Conservation (phyloP, 2,888 invertebrate genomes). For the Sericinus montela region DNA sequence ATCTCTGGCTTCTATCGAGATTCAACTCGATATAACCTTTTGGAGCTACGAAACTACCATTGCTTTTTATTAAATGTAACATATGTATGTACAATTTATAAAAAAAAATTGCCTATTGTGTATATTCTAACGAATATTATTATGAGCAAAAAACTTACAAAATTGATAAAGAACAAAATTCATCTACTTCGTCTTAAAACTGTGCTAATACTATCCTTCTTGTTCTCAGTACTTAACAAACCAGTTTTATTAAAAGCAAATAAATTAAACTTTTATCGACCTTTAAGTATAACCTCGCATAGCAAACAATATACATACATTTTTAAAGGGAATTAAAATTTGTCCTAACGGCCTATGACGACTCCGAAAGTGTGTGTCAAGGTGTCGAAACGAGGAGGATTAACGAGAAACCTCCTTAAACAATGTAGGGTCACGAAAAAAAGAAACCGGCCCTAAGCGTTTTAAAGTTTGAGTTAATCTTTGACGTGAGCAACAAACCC, state of each 20-base stretch:
- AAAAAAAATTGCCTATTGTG: too few species aligned
- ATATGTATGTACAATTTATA: too few species aligned
- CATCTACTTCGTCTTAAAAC: too few species aligned
- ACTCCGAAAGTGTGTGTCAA: neutral
- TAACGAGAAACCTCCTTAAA: slow-evolving; percentile 27
- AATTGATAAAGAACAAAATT: too few species aligned
- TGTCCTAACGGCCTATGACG: neutral
- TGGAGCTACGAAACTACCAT: slow-evolving; percentile 16
- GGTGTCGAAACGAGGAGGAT: slow-evolving; percentile 25
- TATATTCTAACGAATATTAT: too few species aligned
- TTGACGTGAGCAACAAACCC: slow-evolving; percentile 33
- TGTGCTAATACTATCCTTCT: too few species aligned
- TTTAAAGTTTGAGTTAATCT: slow-evolving; percentile 25
- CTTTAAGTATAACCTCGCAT: neutral
- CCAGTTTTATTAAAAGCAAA: too few species aligned
- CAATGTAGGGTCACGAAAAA: slow-evolving; percentile 24
- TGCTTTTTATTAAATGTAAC: neutral
- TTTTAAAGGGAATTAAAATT: neutral
- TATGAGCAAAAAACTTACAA: too few species aligned
- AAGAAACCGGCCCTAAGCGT: slow-evolving; percentile 18
- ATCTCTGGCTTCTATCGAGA: slow-evolving; percentile 34
- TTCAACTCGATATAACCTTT: slow-evolving; percentile 11
- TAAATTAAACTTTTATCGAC: too few species aligned
- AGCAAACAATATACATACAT: neutral
- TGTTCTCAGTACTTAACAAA: too few species aligned